Conservation (phyloP, 2,113 vertebrate species). For the Mesembrinibis cayennensis region DNA sequence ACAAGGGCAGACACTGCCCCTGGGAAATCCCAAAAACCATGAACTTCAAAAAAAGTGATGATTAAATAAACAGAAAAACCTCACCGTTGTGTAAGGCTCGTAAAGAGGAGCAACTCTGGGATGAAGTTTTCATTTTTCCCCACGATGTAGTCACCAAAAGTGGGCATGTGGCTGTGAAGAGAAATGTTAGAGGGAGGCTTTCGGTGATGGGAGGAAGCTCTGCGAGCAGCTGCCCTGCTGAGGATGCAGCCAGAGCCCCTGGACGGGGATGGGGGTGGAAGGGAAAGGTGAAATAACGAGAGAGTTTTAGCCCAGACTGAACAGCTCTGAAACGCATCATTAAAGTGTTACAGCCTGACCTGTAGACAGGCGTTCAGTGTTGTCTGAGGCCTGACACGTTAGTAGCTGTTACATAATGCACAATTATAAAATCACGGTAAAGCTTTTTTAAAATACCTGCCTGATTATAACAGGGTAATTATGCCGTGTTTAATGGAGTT, state of each 20-base stretch:
- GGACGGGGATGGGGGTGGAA: not conserved
- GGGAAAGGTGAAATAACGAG: not conserved
- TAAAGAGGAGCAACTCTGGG: not conserved
- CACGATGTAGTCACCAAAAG: too few species aligned
- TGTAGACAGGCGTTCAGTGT: not conserved
- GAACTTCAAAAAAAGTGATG: not conserved
- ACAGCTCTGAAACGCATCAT: not conserved
- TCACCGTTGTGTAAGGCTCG: fast-evolving
- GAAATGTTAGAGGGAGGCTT: not conserved
- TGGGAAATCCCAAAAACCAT: not conserved
- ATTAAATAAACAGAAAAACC: not conserved
- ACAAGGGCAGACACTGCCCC: not conserved
- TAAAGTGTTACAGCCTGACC: not conserved
- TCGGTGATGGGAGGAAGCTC: not conserved
- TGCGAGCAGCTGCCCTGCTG: too few species aligned
- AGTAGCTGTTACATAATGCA: constrained; percentile 40
- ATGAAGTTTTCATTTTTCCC: not conserved
- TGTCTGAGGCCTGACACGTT: constrained; percentile 5
- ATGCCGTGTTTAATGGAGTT: not conserved
- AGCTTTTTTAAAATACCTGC: constrained; percentile 46
- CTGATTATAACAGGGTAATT: constrained; percentile 18
- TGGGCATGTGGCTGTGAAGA: not conserved
- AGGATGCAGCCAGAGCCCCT: not conserved
- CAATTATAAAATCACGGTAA: constrained; percentile 40
- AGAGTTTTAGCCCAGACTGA: not conserved